Conservation (phyloP, 2,797 vertebrate species). For the Lutjanus campechanus region DNA sequence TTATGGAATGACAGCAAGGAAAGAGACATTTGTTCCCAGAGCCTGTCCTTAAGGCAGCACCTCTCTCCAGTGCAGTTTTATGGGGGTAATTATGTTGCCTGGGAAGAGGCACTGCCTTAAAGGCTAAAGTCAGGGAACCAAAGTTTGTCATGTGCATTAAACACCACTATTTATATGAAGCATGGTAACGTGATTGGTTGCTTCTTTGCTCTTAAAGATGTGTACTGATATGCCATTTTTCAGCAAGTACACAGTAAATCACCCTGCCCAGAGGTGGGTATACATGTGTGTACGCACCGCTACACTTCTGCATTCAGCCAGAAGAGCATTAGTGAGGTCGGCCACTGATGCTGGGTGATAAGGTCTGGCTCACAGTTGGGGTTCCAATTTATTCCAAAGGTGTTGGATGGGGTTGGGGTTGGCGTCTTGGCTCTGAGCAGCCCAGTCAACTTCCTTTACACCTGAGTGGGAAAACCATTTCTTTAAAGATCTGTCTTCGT, state of each 20-base stretch:
- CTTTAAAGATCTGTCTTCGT: background rate
- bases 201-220: background rate
- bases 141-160: conserved; percentile 9
- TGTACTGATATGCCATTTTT: background rate
- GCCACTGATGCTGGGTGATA: background rate
- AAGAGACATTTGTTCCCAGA: conserved; percentile 23
- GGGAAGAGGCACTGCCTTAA: conserved; percentile 6
- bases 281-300: too few relatives aligned
- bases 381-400: background rate
- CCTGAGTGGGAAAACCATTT: conserved; percentile 1
- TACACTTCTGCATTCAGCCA: background rate
- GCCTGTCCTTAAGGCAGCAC: conserved; percentile 10
- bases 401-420: background rate
- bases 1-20: conserved; percentile 14
- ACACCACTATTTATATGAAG: conserved; percentile 11
- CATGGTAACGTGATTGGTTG: conserved; percentile 5
- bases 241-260: background rate
- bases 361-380: background rate
- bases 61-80: conserved; percentile 29
- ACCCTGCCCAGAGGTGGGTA: too few relatives aligned
- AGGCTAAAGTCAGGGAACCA: conserved; percentile 26
- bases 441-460: background rate
- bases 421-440: background rate
- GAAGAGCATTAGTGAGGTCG: background rate
- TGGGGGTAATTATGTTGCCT: conserved; percentile 7